Evolutionary conservation across 92 coral and sea anemone species (phyloP).

Genomic region (Pocillopora meandrina): DNA sequence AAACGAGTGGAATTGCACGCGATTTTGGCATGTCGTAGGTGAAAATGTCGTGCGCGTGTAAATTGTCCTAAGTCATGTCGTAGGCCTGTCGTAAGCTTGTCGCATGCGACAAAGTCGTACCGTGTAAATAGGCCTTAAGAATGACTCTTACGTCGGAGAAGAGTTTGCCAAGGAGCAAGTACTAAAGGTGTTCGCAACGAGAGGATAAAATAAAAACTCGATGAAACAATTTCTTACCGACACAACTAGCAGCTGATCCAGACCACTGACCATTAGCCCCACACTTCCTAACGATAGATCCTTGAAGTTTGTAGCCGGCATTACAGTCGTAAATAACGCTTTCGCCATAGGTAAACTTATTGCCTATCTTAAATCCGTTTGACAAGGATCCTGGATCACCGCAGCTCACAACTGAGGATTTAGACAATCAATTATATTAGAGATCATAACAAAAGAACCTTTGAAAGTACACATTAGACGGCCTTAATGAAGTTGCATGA

Average conservation of each 20-base stretch:
- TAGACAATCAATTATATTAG: background rate
- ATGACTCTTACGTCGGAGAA: too few relatives aligned
- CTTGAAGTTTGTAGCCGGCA: slow-evolving; percentile 92
- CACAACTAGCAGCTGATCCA: slow-evolving; percentile 77
- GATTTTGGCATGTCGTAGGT: too few relatives aligned
- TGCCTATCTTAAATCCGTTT: slow-evolving; percentile 80
- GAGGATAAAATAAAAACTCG: background rate
- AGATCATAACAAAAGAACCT: background rate
- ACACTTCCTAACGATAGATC: slow-evolving; percentile 78
- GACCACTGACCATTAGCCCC: slow-evolving; percentile 90
- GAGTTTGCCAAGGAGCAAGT: too few relatives aligned
- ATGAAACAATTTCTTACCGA: slow-evolving; percentile 52
- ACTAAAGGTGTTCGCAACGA: too few relatives aligned
- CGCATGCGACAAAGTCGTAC: too few relatives aligned
- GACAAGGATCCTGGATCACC: slow-evolving; percentile 79
- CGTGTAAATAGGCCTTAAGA: too few relatives aligned
- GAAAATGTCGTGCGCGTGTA: too few relatives aligned
- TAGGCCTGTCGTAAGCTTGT: too few relatives aligned
- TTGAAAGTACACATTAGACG: too few relatives aligned
- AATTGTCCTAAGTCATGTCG: too few relatives aligned
- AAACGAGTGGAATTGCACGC: too few relatives aligned
- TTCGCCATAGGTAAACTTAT: slow-evolving; percentile 77
- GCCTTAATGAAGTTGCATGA: too few relatives aligned
- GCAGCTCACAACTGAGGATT: slow-evolving; percentile 75
- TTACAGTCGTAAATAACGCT: slow-evolving; percentile 82